Conservation (phyloP, 2,113 vertebrate species). For the Neopipo cinnamomea region DNA sequence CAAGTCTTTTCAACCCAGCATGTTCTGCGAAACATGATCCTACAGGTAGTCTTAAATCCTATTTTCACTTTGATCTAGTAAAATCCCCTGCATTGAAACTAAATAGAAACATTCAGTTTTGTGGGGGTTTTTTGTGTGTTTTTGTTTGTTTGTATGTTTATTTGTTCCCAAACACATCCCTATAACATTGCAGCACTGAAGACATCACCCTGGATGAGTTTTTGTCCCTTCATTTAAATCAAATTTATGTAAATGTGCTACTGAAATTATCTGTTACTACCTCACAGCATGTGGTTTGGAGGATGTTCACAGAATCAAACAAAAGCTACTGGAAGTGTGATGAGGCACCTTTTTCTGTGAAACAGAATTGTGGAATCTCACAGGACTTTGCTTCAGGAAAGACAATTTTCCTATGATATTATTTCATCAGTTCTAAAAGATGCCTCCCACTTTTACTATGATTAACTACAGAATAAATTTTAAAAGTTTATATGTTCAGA, state of each 20-base stretch:
- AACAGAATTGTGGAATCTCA: not conserved
- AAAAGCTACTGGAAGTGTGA: not conserved
- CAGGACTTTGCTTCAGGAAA: not conserved
- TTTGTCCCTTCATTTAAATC: not conserved
- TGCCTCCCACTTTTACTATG: not conserved
- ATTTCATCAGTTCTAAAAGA: not conserved
- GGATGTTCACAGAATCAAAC: not conserved
- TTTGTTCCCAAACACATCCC: not conserved
- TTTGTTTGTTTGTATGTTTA: not conserved
- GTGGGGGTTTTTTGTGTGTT: fast-evolving
- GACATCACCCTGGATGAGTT: not conserved
- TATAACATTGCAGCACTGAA: not conserved
- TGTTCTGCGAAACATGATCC: not conserved
- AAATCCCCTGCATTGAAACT: not conserved
- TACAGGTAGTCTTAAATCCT: not conserved
- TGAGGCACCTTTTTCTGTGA: not conserved
- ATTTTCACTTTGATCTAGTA: not conserved
- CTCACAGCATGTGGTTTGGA: not conserved
- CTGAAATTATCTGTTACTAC: not conserved
- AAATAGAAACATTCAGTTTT: not conserved
- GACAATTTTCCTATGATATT: not conserved
- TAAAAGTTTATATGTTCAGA: not conserved
- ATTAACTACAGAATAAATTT: not conserved
- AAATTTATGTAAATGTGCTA: not conserved
- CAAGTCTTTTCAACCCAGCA: not conserved